A percentile compares a stretch with the other conserved stretches of the same genome.
These are phyloP conservation scores for Spinus pinus DNA, from an alignment of 2,797 vertebrate species.

Conservation along the genomic window DNA sequence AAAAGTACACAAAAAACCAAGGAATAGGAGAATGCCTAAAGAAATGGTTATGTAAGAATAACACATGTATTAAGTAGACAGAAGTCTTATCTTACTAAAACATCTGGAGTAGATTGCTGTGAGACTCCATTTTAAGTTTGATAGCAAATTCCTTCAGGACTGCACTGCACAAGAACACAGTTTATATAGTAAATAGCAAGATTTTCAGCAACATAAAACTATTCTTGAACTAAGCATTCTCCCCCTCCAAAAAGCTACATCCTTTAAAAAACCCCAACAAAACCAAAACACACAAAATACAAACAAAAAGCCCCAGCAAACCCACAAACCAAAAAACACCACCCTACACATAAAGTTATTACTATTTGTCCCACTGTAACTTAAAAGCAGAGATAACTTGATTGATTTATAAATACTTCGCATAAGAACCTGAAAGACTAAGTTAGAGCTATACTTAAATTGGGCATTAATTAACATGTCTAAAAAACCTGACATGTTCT, in stretches of 20 bases:
- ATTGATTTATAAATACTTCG: not conserved
- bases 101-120: constrained; percentile 39
- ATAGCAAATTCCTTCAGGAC: constrained; percentile 31
- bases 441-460: not conserved
- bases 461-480: not conserved
- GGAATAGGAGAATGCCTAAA: not conserved
- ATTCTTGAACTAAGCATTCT: not conserved
- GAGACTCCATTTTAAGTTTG: constrained; percentile 43
- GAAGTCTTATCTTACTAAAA: constrained; percentile 38
- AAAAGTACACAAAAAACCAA: not conserved
- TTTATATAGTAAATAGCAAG: not conserved
- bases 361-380: not conserved
- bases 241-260: not conserved
- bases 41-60: not conserved
- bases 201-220: not conserved
- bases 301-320: not conserved
- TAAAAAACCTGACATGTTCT: not conserved
- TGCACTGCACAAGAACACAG: not conserved
- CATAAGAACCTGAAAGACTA: not conserved
- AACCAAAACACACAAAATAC: not conserved
- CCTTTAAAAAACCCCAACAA: no score
- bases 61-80: not conserved
- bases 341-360: not conserved
- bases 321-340: not conserved
- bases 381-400: not conserved